Conservation (phyloP, 2,113 vertebrate species). For the Poeciliopsis occidentalis region DNA sequence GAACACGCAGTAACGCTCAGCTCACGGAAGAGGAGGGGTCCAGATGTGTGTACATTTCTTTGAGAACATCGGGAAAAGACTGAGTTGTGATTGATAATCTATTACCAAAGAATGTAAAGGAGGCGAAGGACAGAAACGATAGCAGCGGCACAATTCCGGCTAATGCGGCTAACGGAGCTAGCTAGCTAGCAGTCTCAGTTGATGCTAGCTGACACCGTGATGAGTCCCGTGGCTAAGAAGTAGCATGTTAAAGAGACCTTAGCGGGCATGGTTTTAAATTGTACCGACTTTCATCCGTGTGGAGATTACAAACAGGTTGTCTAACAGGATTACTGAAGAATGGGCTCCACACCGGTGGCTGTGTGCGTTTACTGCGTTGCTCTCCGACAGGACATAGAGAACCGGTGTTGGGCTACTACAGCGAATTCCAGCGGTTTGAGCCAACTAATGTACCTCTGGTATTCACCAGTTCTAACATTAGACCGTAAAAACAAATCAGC, state of each 20-base stretch:
- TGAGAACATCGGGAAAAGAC: background rate
- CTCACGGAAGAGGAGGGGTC: background rate
- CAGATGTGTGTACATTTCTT: background rate
- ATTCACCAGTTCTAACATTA: background rate
- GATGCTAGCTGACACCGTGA: constrained; percentile 23
- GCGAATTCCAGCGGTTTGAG: background rate
- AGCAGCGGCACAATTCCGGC: constrained; percentile 35
- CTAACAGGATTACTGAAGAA: constrained; percentile 67
- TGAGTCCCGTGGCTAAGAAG: background rate
- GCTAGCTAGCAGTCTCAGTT: constrained; percentile 35
- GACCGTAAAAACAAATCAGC: constrained; percentile 2
- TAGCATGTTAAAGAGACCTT: rapidly evolving
- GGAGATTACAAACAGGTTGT: background rate
- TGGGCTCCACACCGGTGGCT: constrained; percentile 72
- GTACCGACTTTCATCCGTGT: background rate
- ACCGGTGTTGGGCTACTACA: constrained; percentile 71
- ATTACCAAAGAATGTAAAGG: constrained; percentile 53
- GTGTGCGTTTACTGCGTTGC: constrained; percentile 54
- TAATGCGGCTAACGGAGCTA: constrained; percentile 42
- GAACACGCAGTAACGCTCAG: background rate
- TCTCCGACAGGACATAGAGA: constrained; percentile 73
- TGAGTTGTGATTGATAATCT: background rate
- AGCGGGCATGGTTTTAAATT: background rate
- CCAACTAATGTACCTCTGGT: background rate
- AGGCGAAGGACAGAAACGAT: constrained; percentile 57